Evolutionary conservation across 2,888 invertebrate genomes (phyloP).

Genomic region (Microctonus brassicae): DNA sequence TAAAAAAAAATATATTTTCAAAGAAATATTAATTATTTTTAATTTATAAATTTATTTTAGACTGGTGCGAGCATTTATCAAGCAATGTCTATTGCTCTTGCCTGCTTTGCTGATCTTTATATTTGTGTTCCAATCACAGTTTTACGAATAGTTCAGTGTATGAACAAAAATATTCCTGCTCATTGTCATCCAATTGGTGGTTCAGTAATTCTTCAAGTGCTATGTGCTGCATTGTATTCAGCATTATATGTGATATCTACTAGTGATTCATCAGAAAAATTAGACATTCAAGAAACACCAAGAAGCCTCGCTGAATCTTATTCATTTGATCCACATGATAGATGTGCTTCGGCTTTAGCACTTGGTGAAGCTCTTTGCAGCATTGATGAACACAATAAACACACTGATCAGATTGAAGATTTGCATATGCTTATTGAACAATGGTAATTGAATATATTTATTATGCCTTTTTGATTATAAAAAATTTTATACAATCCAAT

Average conservation of each 20-base stretch:
- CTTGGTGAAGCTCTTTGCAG: constrained; percentile 84
- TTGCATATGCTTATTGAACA: constrained; percentile 70
- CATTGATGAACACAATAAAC: constrained; percentile 84
- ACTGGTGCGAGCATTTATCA: constrained; percentile 86
- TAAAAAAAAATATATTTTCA: background rate
- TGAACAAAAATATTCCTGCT: constrained; percentile 80
- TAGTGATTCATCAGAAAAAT: constrained; percentile 8
- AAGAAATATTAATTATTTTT: background rate
- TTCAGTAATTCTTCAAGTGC: constrained; percentile 78
- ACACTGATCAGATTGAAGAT: constrained; percentile 80
- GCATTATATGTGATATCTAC: constrained; percentile 63
- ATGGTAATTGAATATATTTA: constrained; percentile 42
- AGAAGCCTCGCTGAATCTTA: constrained; percentile 41
- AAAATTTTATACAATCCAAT: too few relatives aligned
- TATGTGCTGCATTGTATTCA: constrained; percentile 76
- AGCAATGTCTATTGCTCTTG: constrained; percentile 81
- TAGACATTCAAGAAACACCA: constrained; percentile 23
- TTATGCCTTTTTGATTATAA: constrained; percentile 18
- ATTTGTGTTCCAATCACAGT: constrained; percentile 78
- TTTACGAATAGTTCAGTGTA: constrained; percentile 69
- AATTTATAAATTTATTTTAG: constrained; percentile 60
- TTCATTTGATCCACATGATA: constrained; percentile 52
- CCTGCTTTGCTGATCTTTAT: constrained; percentile 79
- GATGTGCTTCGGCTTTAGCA: constrained; percentile 72
- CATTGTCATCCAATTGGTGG: constrained; percentile 79